phyloP scores from a whole-genome alignment of 2,797 vertebrate genomes.

The Notolabrus celidotus region DNA sequence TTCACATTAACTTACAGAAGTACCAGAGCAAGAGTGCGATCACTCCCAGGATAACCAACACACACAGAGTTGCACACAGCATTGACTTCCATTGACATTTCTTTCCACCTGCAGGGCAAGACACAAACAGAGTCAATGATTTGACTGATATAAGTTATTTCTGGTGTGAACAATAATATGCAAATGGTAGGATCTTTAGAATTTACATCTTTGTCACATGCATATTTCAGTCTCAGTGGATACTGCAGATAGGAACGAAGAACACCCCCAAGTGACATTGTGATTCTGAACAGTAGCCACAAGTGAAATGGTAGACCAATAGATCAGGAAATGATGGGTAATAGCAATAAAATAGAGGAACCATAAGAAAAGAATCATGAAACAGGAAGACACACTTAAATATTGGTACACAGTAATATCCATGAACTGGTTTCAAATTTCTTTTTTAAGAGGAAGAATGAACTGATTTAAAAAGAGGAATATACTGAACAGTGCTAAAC shows the following conservation, averaged over 20 bases:
- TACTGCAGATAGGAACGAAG: neutral
- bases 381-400: too few relatives aligned
- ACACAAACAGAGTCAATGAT: neutral
- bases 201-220: conserved; percentile 1
- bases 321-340: neutral
- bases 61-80: conserved; percentile 38
- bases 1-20: conserved; percentile 86
- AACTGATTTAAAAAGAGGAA: too few relatives aligned
- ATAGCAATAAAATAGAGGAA: neutral
- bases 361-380: neutral
- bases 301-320: neutral
- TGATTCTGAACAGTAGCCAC: too few relatives aligned
- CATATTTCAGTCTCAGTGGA: neutral
- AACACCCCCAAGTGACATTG: too few relatives aligned
- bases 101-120: conserved; percentile 72
- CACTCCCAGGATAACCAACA: conserved; percentile 63
- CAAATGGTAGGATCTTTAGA: neutral
- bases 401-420: too few relatives aligned
- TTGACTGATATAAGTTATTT: too few relatives aligned
- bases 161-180: neutral
- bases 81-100: conserved; percentile 60
- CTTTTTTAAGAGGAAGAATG: too few relatives aligned
- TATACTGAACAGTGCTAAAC: too few relatives aligned
- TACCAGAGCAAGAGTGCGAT: conserved; percentile 86
- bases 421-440: too few relatives aligned